Percentiles rank a stretch among this genome's conserved stretches.
Conservation (phyloP, 2,113 vertebrate species). For the Taxidea taxus region DNA sequence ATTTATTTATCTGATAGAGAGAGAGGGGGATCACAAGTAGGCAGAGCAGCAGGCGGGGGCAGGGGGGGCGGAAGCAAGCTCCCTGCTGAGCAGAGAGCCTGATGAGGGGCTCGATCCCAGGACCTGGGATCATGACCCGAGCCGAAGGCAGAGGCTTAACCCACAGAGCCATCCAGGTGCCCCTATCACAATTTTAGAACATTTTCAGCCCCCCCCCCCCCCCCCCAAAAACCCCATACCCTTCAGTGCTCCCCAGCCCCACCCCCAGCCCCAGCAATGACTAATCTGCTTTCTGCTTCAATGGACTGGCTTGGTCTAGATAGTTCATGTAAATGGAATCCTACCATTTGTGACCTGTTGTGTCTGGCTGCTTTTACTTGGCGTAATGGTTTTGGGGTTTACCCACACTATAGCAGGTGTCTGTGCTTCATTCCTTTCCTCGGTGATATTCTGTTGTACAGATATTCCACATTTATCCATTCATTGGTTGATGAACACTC, state of each 20-base stretch:
- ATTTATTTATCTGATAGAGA: no score
- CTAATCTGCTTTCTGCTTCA: no score
- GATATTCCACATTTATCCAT: neutral
- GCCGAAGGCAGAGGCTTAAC: no score
- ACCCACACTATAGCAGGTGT: fast-evolving
- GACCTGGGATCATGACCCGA: no score
- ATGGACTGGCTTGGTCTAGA: neutral
- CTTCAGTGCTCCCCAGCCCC: neutral
- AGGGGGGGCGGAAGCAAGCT: no score
- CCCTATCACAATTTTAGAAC: neutral
- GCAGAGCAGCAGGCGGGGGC: no score
- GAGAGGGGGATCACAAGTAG: no score
- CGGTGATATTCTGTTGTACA: neutral
- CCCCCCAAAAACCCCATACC: neutral
- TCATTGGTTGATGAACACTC: neutral
- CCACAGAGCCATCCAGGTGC: no score
- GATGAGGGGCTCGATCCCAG: no score
- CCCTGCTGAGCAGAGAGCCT: no score
- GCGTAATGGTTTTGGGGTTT: neutral
- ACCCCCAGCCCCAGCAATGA: neutral
- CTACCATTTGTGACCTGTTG: neutral
- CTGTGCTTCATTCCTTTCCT: neutral
- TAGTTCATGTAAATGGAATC: neutral
- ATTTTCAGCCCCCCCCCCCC: no score
- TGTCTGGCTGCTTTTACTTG: neutral